A percentile compares a stretch with the other conserved stretches of the same genome.
Conservation (phyloP, 2,888 invertebrate species). For the Drosophila ochracea region DNA sequence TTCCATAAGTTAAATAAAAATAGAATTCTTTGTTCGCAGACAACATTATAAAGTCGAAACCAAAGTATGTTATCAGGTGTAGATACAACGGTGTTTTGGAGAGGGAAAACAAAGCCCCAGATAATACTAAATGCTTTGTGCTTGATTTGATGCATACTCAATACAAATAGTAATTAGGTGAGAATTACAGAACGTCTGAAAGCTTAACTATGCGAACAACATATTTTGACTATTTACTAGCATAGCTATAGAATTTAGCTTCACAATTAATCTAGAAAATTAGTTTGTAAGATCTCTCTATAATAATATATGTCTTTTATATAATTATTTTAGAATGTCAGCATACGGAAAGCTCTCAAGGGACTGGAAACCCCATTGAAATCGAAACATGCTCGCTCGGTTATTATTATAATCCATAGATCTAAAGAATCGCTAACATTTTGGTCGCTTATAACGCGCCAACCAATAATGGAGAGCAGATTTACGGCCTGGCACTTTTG, state of each 20-base stretch:
- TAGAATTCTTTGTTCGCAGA: not conserved
- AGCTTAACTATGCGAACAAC: not conserved
- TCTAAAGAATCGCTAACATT: slow-evolving; percentile 96
- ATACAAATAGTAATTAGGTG: not conserved
- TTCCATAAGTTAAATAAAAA: not conserved
- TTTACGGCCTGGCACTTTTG: slow-evolving; percentile 99
- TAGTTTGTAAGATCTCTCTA: not conserved
- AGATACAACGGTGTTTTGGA: not conserved
- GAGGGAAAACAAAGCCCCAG: not conserved
- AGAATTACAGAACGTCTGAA: not conserved
- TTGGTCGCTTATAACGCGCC: slow-evolving; percentile 89
- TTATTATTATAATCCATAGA: slow-evolving; percentile 97
- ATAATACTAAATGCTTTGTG: slow-evolving; percentile 6
- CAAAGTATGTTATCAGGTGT: slow-evolving; percentile 8
- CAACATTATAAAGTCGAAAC: not conserved
- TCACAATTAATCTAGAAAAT: not conserved
- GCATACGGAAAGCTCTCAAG: slow-evolving; percentile 97
- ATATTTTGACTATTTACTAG: not conserved
- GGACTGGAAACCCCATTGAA: slow-evolving; percentile 96
- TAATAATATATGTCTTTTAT: not conserved
- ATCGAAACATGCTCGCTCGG: slow-evolving; percentile 98
- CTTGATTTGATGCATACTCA: not conserved
- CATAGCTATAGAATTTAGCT: not conserved
- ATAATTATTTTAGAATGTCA: slow-evolving; percentile 87
- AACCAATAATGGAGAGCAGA: slow-evolving; percentile 90